Evolutionary conservation across 92 coral and sea anemone species (phyloP).

Genomic region (Diadumene lineata): DNA sequence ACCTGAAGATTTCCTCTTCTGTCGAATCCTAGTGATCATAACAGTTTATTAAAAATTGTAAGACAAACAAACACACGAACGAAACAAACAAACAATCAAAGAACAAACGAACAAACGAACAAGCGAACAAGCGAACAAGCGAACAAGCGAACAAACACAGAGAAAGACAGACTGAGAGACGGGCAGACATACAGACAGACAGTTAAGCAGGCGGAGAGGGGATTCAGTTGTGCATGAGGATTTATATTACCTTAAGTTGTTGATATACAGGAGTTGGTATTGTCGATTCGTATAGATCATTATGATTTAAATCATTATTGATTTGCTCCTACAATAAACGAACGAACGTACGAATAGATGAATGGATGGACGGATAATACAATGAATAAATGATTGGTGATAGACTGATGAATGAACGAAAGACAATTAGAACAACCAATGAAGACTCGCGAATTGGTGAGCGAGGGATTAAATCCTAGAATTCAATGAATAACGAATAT

Average conservation of each 20-base stretch:
- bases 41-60: too few relatives aligned
- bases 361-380: neutral
- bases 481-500: neutral
- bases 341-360: neutral
- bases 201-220: neutral
- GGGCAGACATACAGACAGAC: constrained; percentile 1
- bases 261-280: constrained; percentile 76
- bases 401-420: neutral
- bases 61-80: too few relatives aligned
- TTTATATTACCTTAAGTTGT: constrained; percentile 81
- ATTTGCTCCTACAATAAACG: constrained; percentile 19
- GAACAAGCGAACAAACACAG: neutral
- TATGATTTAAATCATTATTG: constrained; percentile 35
- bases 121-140: neutral
- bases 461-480: too few relatives aligned
- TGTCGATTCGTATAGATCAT: constrained; percentile 46
- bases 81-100: too few relatives aligned
- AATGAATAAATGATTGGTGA: neutral
- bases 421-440: neutral
- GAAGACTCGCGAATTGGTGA: too few relatives aligned
- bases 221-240: too few relatives aligned
- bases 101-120: too few relatives aligned
- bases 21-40: constrained; percentile 61
- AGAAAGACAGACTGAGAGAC: too few relatives aligned
- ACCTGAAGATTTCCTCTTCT: constrained; percentile 83